Percentiles rank a stretch among this genome's conserved stretches.
phyloP scores from a whole-genome alignment of 2,113 vertebrate species.

The Anseranas semipalmata region DNA sequence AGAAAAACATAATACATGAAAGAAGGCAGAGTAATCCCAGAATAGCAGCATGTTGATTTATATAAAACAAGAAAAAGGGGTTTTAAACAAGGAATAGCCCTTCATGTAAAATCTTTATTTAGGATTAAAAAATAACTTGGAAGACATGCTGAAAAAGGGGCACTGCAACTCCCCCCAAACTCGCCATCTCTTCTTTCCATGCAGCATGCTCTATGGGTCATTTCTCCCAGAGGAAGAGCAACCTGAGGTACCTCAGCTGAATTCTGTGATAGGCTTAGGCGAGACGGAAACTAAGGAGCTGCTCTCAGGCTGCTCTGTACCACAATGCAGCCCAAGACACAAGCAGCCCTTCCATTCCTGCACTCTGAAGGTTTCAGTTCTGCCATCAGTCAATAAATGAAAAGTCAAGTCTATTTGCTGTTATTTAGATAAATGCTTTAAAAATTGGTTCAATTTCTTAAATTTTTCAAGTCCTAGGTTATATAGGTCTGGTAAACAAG shows the following conservation, averaged over 20 bases:
- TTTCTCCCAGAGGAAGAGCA: background rate
- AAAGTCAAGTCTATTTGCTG: background rate
- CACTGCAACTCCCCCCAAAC: background rate
- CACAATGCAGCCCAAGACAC: background rate
- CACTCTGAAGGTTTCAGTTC: background rate
- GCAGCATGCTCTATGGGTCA: background rate
- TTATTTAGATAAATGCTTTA: background rate
- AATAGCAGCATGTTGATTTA: background rate
- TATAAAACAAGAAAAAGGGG: background rate
- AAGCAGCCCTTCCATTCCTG: background rate
- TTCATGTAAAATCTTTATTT: background rate
- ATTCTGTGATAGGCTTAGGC: background rate
- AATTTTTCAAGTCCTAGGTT: background rate
- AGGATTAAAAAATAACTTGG: background rate
- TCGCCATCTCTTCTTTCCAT: background rate
- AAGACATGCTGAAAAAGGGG: background rate
- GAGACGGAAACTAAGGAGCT: background rate
- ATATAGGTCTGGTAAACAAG: background rate
- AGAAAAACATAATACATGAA: background rate
- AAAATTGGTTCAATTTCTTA: background rate
- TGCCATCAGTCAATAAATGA: background rate
- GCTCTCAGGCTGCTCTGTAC: background rate
- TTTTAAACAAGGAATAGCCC: background rate
- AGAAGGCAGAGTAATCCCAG: background rate
- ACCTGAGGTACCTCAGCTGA: background rate